A percentile compares a stretch with the other conserved stretches of the same genome.
phyloP scores from a whole-genome alignment of 2,113 vertebrate species.

The Climacteris rufus region DNA sequence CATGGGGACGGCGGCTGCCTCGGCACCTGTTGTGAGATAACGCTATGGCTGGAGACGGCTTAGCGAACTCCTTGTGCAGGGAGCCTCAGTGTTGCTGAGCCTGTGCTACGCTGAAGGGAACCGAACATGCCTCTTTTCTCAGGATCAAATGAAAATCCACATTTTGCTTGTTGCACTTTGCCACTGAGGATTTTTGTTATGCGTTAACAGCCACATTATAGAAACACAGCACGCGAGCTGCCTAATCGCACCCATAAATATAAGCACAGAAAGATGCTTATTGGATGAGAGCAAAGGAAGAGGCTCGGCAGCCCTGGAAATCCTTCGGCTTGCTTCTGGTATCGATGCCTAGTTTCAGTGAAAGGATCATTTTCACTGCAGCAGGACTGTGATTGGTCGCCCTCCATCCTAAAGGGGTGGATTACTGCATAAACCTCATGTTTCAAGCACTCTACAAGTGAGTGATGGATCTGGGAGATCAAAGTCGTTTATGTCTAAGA shows the following conservation, averaged over 20 bases:
- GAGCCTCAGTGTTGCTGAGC: not conserved
- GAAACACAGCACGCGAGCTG: not conserved
- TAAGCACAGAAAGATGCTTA: not conserved
- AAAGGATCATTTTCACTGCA: constrained; percentile 46
- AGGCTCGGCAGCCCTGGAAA: not conserved
- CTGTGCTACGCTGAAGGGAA: not conserved
- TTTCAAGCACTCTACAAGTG: not conserved
- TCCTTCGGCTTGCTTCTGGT: not conserved
- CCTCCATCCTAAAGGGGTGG: not conserved
- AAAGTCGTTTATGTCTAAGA: not conserved
- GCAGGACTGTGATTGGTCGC: not conserved
- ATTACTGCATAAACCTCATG: not conserved
- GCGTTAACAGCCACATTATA: not conserved
- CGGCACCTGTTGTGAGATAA: not conserved
- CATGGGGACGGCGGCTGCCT: not conserved
- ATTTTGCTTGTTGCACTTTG: not conserved
- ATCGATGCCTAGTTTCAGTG: not conserved
- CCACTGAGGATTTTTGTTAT: not conserved
- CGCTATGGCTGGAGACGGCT: not conserved
- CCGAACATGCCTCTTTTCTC: not conserved
- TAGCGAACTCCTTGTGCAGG: not conserved
- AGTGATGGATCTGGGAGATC: not conserved
- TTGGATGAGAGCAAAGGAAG: not conserved
- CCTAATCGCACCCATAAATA: not conserved
- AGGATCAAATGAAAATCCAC: not conserved